Percentiles rank a stretch among this genome's conserved stretches.
Evolutionary conservation across 2,888 invertebrate genomes (phyloP).

Genomic region (Odontomyia ornata): DNA sequence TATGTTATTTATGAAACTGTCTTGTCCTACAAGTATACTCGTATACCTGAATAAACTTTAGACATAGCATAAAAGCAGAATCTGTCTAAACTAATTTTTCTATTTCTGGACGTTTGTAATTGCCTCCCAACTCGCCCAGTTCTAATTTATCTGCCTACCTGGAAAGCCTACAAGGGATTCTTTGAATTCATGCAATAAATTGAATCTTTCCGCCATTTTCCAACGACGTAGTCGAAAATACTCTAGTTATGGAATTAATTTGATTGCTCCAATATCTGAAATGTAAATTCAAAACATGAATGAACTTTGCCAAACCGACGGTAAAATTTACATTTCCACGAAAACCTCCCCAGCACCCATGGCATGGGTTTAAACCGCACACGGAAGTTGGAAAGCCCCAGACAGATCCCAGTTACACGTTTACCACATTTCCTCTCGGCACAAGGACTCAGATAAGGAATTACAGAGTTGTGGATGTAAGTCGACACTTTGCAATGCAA

Average conservation of each 20-base stretch:
- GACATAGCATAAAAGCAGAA: too few species aligned
- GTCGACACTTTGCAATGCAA: conserved; percentile 27
- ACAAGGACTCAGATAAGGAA: conserved; percentile 12
- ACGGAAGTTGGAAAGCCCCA: neutral
- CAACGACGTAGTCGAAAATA: neutral
- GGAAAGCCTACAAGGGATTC: neutral
- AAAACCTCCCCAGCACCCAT: neutral
- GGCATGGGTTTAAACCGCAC: neutral
- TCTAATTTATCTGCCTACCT: too few species aligned
- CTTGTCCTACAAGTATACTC: too few species aligned
- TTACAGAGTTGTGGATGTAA: conserved; percentile 10
- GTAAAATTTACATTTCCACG: conserved; percentile 4
- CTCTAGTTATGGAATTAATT: neutral
- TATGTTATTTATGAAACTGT: too few species aligned
- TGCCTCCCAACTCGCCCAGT: too few species aligned
- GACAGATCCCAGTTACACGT: neutral
- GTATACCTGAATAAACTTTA: too few species aligned
- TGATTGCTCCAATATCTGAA: neutral
- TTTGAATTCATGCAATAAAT: neutral
- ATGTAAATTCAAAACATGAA: conserved; percentile 17
- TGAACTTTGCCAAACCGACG: neutral
- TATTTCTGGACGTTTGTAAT: too few species aligned
- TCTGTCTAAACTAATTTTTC: too few species aligned
- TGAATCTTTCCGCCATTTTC: neutral
- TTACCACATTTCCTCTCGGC: neutral